phyloP scores from a whole-genome alignment of 2,113 vertebrate genomes.

The Python bivittatus region DNA sequence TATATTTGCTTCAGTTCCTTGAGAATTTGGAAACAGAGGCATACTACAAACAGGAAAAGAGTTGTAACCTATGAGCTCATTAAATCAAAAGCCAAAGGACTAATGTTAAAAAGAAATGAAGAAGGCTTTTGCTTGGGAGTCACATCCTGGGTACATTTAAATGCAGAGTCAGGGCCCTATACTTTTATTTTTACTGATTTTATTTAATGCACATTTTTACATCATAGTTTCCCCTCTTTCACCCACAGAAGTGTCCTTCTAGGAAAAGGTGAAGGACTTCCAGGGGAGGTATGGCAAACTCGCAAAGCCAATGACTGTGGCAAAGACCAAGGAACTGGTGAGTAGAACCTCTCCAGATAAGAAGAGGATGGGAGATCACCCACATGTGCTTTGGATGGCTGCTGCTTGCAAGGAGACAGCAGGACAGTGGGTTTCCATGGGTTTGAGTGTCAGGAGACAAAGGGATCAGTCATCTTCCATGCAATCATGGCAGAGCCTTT shows the following conservation, averaged over 20 bases:
- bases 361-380: too few species aligned
- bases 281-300: too few species aligned
- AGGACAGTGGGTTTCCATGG: too few species aligned
- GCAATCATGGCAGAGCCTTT: not conserved
- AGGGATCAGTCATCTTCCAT: not conserved
- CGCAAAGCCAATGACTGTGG: too few species aligned
- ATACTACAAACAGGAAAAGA: not conserved
- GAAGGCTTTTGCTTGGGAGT: not conserved
- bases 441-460: not conserved
- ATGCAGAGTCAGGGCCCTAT: not conserved
- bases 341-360: too few species aligned
- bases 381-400: too few species aligned
- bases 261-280: not conserved
- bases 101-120: not conserved
- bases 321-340: too few species aligned
- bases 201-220: not conserved
- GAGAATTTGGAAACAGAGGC: not conserved
- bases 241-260: not conserved
- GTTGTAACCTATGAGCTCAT: conserved; percentile 10
- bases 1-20: not conserved
- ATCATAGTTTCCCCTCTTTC: not conserved
- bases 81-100: conserved; percentile 34
- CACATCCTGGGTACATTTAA: not conserved
- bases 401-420: too few species aligned
- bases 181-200: not conserved